A percentile compares a stretch with the other conserved stretches of the same genome.
These are phyloP conservation scores for Pyrrhopygopsis socrates DNA, from an alignment of 2,888 invertebrate species.

Conservation along the genomic window DNA sequence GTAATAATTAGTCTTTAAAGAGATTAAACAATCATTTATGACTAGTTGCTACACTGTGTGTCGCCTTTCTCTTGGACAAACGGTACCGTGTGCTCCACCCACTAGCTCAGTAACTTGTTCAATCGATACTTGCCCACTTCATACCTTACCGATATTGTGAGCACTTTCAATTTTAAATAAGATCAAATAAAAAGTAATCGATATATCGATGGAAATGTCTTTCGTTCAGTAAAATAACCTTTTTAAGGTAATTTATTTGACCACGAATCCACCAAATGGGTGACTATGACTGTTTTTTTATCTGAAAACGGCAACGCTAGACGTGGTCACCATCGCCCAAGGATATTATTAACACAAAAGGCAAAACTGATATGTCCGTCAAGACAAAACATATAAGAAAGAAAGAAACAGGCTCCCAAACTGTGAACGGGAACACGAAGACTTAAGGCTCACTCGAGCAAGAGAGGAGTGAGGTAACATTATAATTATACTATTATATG, in stretches of 20 bases:
- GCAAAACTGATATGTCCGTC: no score
- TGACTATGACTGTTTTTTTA: no score
- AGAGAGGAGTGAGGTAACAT: no score
- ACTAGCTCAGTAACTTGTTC: background rate
- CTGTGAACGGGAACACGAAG: no score
- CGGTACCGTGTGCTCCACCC: background rate
- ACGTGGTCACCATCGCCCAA: no score
- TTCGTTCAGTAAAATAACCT: background rate
- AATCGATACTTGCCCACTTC: background rate
- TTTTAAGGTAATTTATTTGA: background rate
- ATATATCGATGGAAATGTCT: background rate
- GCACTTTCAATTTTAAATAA: constrained; percentile 3
- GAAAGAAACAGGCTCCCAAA: no score
- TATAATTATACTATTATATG: no score
- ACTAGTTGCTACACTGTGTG: background rate
- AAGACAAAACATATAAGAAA: no score
- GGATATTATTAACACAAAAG: no score
- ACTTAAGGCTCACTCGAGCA: no score
- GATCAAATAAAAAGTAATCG: background rate
- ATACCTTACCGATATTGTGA: background rate
- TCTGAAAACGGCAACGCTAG: no score
- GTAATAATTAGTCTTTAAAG: background rate
- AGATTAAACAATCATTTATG: constrained; percentile 8
- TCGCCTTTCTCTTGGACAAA: constrained; percentile 31
- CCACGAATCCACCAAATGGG: no score